Percentiles rank a stretch among this genome's conserved stretches.
Conservation (phyloP, 2,797 vertebrate species). For the Naso thynnoides region DNA sequence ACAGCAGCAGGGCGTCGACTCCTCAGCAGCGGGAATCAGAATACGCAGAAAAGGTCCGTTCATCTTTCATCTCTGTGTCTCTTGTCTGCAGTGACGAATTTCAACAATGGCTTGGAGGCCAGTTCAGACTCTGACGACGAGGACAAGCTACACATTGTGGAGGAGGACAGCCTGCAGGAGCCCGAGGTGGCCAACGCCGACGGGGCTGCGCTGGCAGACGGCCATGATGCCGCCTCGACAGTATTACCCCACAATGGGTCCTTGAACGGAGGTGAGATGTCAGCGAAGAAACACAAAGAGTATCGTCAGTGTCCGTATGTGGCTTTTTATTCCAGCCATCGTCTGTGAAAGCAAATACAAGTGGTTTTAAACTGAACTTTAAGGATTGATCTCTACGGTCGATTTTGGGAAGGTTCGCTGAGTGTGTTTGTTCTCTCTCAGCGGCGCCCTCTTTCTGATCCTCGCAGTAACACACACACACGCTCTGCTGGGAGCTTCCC, state of each 20-base stretch:
- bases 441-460: slow-evolving; percentile 4
- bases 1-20: slow-evolving; percentile 13
- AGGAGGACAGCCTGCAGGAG: slow-evolving; percentile 94
- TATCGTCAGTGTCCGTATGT: too few relatives aligned
- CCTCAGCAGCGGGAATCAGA: neutral
- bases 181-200: slow-evolving; percentile 82
- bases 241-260: slow-evolving; percentile 87
- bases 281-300: neutral
- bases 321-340: neutral
- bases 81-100: slow-evolving; percentile 89
- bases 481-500: slow-evolving; percentile 16
- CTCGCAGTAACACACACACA: neutral
- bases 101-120: slow-evolving; percentile 94
- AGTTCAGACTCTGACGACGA: slow-evolving; percentile 98
- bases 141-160: slow-evolving; percentile 99
- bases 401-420: slow-evolving; percentile 18
- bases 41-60: neutral
- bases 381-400: neutral
- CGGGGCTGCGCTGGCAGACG: slow-evolving; percentile 69
- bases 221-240: slow-evolving; percentile 75
- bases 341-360: neutral
- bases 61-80: slow-evolving; percentile 7
- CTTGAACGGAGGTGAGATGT: slow-evolving; percentile 88
- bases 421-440: slow-evolving; percentile 7
- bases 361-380: slow-evolving; percentile 9